Evolutionary conservation across 1,140 invertebrate genomes (phyloP), one percentile per base, ranked within the genome.

Genomic region (Ruditapes philippinarum): DNA sequence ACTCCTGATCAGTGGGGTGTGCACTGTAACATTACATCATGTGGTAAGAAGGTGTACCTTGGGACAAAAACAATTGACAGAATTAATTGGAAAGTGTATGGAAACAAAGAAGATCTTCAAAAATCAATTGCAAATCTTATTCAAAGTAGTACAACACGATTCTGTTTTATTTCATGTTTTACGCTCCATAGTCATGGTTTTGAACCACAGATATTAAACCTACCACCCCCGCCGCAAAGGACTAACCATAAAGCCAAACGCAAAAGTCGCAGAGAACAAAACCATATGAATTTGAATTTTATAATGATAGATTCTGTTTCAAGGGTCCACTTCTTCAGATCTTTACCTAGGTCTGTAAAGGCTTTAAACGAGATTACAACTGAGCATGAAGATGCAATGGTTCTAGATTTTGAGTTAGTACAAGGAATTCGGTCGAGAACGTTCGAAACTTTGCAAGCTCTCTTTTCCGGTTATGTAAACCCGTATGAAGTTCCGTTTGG

Each of bases 301-400:
- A 90, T 95, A 36, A 93, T 95, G 51, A 83, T 95, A 33, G 95
- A 95, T 86, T 95, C 95, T n/a, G 91, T 95, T 31, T 95, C 95
- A 40, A 83, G 92, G 38, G 89, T 92, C 85, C 95, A 95, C 92
- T 95, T 95, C 73, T 94, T 91, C 84, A 79, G 95, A 33, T 94
- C 94, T n/a, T 65, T 95, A 62, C 91, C 93, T 49, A 90, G 91
- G 68, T 93, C 94, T 22, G 88, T 94, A 11, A 88, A 80, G 74
- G 80, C 90, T 51, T 88, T 94, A 31, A 68, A 87, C 45, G 57
- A 85, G 0, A 86, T 93, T 42, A 74, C 79, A 5, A 36, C 14
- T 19, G 38, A 60, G 22, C 57, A 81, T 0, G 36, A 38, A 1
- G 51, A 68, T 14, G 17, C 40, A 31, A 70, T 76, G 51, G 92